phyloP scores from a whole-genome alignment of 2,113 vertebrate genomes.

The Rhagologus leucostigma region DNA sequence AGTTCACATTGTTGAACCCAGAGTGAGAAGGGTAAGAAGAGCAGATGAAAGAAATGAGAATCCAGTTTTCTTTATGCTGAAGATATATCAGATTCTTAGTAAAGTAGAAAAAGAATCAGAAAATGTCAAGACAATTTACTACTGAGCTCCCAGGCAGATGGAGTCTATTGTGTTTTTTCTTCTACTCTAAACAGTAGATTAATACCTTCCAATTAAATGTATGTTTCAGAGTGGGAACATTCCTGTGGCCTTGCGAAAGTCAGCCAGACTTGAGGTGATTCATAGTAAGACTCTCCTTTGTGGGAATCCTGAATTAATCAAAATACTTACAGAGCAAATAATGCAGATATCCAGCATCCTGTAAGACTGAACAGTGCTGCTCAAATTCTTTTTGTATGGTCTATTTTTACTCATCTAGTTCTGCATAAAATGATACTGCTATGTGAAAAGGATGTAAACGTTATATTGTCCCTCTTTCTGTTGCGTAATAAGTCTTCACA shows the following conservation, averaged over 20 bases:
- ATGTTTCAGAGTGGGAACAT: background rate
- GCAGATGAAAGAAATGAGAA: background rate
- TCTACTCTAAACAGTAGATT: background rate
- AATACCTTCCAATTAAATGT: constrained; percentile 6
- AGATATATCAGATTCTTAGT: background rate
- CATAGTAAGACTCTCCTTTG: background rate
- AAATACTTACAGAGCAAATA: background rate
- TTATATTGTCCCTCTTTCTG: background rate
- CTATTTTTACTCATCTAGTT: background rate
- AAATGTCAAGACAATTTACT: background rate
- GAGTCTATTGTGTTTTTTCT: background rate
- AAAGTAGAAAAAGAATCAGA: background rate
- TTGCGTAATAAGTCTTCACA: background rate
- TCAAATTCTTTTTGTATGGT: background rate
- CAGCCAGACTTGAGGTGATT: background rate
- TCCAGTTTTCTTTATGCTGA: background rate
- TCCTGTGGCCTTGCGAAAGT: background rate
- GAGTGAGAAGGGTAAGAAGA: background rate
- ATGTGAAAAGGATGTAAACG: background rate
- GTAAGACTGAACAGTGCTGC: background rate
- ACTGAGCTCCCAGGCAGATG: background rate
- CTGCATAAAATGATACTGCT: background rate
- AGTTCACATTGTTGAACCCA: background rate
- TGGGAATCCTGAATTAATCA: background rate
- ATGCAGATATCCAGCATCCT: background rate